Conservation (phyloP, 37 sponge, comb jelly and placozoan genomes). For the Ephydatia muelleri region DNA sequence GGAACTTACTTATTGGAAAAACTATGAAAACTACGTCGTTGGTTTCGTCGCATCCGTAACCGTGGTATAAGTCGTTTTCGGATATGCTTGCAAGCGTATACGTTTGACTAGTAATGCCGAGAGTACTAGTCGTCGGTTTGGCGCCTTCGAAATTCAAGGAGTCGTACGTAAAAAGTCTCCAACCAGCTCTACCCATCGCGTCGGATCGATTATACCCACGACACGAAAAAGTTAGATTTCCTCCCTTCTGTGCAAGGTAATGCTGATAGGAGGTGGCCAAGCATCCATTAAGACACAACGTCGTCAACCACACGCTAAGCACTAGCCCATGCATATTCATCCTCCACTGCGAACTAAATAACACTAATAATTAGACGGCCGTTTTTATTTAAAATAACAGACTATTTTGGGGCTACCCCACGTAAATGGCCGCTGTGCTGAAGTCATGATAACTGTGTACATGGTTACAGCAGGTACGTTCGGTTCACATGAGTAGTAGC, state of each 20-base stretch:
- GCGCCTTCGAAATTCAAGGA: too few species aligned
- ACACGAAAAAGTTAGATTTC: not conserved
- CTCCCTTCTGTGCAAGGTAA: not conserved
- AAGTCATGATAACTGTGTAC: not conserved
- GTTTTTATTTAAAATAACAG: not conserved
- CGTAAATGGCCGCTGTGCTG: not conserved
- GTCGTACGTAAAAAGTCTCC: too few species aligned
- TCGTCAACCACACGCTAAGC: not conserved
- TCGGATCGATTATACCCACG: not conserved
- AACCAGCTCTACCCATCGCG: too few species aligned
- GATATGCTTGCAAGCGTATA: not conserved
- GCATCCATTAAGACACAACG: not conserved
- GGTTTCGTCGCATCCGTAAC: not conserved
- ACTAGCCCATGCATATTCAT: not conserved
- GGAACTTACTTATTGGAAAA: not conserved
- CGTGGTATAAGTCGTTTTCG: not conserved
- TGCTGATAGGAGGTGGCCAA: not conserved
- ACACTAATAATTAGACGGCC: not conserved
- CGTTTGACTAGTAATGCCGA: not conserved
- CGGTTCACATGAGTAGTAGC: not conserved
- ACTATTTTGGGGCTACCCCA: not conserved
- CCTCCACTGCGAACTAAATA: not conserved
- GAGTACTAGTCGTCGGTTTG: too few species aligned
- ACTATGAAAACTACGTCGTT: not conserved
- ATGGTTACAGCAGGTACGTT: not conserved